phyloP scores from a whole-genome alignment of 2,113 vertebrate species.

The Pomatostomus ruficeps region DNA sequence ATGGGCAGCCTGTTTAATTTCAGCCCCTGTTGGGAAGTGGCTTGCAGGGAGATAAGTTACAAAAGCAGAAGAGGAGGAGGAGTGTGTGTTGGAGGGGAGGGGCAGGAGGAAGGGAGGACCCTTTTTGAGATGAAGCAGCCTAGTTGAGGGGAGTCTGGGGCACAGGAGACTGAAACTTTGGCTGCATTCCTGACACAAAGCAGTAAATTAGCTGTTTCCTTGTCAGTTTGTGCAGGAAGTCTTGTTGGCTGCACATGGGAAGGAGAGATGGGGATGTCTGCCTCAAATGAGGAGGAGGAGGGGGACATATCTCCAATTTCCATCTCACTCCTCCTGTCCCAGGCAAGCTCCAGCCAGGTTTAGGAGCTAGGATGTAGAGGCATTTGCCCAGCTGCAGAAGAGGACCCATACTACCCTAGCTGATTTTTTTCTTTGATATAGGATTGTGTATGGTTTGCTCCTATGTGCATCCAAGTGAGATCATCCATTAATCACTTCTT shows the following conservation, averaged over 20 bases:
- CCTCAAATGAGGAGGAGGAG: neutral
- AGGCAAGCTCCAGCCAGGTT: neutral
- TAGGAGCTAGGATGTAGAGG: neutral
- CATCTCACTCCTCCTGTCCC: neutral
- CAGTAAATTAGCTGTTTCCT: constrained; percentile 15
- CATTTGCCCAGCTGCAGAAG: neutral
- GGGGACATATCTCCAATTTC: accelerated
- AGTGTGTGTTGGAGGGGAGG: neutral
- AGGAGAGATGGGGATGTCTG: constrained; percentile 44
- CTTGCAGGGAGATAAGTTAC: constrained; percentile 76
- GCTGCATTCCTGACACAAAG: neutral
- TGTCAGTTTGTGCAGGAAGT: constrained; percentile 39
- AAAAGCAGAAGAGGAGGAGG: constrained; percentile 69
- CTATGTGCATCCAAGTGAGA: neutral
- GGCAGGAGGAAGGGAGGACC: constrained; percentile 32
- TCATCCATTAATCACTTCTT: neutral
- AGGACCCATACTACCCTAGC: neutral
- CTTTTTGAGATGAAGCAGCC: constrained; percentile 38
- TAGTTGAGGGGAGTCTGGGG: neutral
- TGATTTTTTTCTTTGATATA: neutral
- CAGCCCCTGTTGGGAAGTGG: constrained; percentile 87
- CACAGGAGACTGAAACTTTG: neutral
- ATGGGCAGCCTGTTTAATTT: constrained; percentile 99
- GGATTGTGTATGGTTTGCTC: neutral
- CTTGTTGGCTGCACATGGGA: neutral